phyloP scores from a whole-genome alignment of 2,797 vertebrate species.

The Phrynocephalus guinanensis region DNA sequence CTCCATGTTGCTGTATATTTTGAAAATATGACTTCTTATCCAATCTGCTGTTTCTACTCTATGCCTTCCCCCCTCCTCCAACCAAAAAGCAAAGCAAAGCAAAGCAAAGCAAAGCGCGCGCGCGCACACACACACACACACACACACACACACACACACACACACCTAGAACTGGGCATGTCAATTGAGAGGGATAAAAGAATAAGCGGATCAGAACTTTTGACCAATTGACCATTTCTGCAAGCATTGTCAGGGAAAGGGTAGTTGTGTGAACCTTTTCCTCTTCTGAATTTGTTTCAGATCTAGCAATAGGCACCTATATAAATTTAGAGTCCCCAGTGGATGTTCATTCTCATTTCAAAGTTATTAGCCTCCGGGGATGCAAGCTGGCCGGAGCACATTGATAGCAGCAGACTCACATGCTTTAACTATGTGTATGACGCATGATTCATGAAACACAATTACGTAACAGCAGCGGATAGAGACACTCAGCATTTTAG shows the following conservation, averaged over 20 bases:
- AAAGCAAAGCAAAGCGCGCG: no score
- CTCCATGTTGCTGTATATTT: not conserved
- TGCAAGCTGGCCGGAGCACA: not conserved
- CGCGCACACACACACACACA: no score
- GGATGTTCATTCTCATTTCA: not conserved
- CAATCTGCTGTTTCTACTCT: not conserved
- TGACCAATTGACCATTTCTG: not conserved
- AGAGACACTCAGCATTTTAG: not conserved
- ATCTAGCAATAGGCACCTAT: not conserved
- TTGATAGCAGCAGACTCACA: not conserved
- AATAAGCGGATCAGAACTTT: no score
- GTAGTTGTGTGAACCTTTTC: not conserved
- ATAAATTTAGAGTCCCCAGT: not conserved
- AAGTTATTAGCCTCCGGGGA: slow-evolving; percentile 27
- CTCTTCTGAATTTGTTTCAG: not conserved
- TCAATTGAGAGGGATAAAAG: not conserved
- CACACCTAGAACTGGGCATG: not conserved
- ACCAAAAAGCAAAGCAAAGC: not conserved
- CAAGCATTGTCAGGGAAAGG: not conserved
- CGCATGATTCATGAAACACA: rapidly evolving
- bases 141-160: no score
- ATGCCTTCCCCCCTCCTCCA: not conserved
- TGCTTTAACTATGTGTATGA: not conserved
- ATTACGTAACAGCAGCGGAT: not conserved
- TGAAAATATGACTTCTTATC: not conserved